These are phyloP conservation scores for Agrotis clavis DNA, from an alignment of 2,888 invertebrate genomes.

Conservation along the genomic window DNA sequence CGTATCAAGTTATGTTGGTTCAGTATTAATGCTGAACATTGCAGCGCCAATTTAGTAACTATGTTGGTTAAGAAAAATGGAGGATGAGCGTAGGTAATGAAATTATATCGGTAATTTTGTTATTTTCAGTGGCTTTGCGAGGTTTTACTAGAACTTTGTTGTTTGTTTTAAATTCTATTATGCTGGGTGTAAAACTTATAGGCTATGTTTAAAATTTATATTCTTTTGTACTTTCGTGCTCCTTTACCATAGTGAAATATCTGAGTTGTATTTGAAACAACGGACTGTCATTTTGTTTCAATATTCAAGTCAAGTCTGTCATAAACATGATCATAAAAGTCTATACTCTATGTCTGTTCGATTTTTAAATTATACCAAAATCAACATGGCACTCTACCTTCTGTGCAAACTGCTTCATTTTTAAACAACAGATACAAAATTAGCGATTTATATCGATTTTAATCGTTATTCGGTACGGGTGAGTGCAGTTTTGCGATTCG, in stretches of 20 bases:
- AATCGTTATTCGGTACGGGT: constrained; percentile 66
- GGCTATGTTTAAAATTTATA: not conserved
- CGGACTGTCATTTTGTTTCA: not conserved
- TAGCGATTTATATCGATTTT: constrained; percentile 65
- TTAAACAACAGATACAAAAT: constrained; percentile 55
- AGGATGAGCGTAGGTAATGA: constrained; percentile 55
- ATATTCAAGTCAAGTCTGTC: not conserved
- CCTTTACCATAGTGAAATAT: not conserved
- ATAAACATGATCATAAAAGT: not conserved
- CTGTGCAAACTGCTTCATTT: constrained; percentile 35
- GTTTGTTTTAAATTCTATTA: constrained; percentile 17
- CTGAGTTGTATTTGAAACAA: not conserved
- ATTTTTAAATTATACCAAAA: not conserved
- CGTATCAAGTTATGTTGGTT: constrained; percentile 62
- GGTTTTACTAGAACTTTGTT: not conserved
- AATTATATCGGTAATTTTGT: constrained; percentile 51
- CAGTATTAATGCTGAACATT: constrained; percentile 61
- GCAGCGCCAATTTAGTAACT: constrained; percentile 73
- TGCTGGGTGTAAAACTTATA: constrained; percentile 1
- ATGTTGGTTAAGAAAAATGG: constrained; percentile 77
- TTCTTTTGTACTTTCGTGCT: not conserved
- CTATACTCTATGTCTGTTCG: not conserved
- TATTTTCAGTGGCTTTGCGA: constrained; percentile 12
- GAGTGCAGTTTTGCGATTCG: constrained; percentile 70
- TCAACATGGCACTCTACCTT: not conserved